Base-by-base conservation (phyloP, 2,113 vertebrate species). In the Scatophagus argus region DNA sequence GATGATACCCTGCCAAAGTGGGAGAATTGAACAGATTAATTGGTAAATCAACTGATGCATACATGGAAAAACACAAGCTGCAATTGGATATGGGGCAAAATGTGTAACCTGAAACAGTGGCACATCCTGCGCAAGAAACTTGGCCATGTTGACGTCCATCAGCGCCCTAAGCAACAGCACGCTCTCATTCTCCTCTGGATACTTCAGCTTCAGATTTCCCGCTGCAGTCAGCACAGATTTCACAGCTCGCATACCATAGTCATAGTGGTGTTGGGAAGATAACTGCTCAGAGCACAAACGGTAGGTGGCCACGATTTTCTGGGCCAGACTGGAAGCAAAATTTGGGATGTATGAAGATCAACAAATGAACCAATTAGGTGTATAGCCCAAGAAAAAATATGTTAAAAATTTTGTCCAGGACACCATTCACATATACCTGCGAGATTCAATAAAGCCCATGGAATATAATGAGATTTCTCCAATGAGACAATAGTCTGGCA, bases 241-340 rank as follows among this genome's bases (percentile, higher is more conserved):
- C 12, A 99, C 97, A 0, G 97, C 97, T 1, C 96, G 94, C 97
- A 99, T 98, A 1, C 97, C 96, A 0, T 98, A 97, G 87, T 99
- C 96, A 0, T 99, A 98, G 93, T 99, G 97, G 77, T 96, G 94
- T 88, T 99, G 97, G 6, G 97, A 98, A 0, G 97, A 98, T 38
- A 99, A 86, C 85, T 98, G 97, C 89, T 99, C 96, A 0, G 97
- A 99, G 89, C 97, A 98, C 85, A 98, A 84, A 29, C 95, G 96
- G 86, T 98, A 99, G 1, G 97, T 98, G 0, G 97, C 97, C n/a
- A 97, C 97, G 1, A 98, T 98, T 83, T 99, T 98, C 93, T 96
- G 96, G 61, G 97, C 95, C 60, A 99, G 95, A 34, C 97, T 97
- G 87, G 32, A 31, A 72, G 52, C 43, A 43, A 59, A 82, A 63